Evolutionary conservation across 1,140 invertebrate species (phyloP), one percentile per base, ranked within the genome.

Genomic region (Bombus impatiens): DNA sequence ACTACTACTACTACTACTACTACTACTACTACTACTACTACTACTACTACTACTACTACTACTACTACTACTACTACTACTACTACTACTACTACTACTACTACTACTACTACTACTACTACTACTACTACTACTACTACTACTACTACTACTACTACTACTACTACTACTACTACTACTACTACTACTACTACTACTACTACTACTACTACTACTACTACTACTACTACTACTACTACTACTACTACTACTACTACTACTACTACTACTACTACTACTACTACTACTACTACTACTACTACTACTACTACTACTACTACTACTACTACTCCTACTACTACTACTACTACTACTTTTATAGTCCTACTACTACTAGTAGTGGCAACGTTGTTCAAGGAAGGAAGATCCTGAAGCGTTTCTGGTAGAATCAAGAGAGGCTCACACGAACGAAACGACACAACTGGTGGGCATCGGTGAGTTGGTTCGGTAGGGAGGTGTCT

Each of bases 401-500:
- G 82, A 85, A 91, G 72, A 90, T 90, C 88, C 86, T 90, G 86
- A 83, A 82, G 62, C 81, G 89, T 84, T 89, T 78, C 86, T 78
- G 82, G 70, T 87, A 67, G 82, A 87, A 85, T 88, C 87, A 71
- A 85, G 84, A 79, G 89, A 88, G 84, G 77, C 84, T 86, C 89
- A 90, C 89, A 83, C 87, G 78, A 59, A 88, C 88, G 44, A 18
- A 68, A 84, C 87, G 89, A 87, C 80, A 90, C 12, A 87, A 68
- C 78, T 78, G 75, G 89, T 79, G 78, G 76, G 83, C 82, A 91
- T 91, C 84, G 80, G 87, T 87, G 87, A 85, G 89, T 88, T 15
- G 89, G 94, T 94, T 94, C 94, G 93, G 94, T 95, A 95, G 95
- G 94, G 95, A 95, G 95, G 94, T 94, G 92, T 94, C 92, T 92